Percentiles rank a stretch among this genome's conserved stretches.
These are phyloP conservation scores for Patella pellucida DNA, from an alignment of 2,888 invertebrate genomes.

Conservation along the genomic window DNA sequence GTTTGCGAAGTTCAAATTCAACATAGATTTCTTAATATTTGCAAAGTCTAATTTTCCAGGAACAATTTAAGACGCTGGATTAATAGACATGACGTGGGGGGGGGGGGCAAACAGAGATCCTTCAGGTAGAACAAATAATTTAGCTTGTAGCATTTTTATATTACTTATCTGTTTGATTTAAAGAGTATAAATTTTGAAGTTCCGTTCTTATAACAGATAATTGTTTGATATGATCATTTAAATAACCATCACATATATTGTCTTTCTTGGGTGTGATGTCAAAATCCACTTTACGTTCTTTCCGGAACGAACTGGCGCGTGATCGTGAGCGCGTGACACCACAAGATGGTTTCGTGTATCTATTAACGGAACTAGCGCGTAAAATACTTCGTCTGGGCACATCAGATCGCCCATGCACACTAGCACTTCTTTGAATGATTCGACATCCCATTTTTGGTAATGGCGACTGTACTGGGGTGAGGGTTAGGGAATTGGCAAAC, in stretches of 20 bases:
- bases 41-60: no score
- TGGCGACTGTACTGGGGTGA: neutral
- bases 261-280: neutral
- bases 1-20: no score
- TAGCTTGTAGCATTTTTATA: neutral
- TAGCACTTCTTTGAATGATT: neutral
- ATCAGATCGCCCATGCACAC: neutral
- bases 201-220: neutral
- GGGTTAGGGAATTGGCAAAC: neutral
- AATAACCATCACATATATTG: neutral
- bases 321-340: neutral
- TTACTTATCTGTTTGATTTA: neutral
- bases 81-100: no score
- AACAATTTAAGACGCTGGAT: no score
- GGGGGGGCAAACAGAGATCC: no score
- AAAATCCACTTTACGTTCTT: neutral
- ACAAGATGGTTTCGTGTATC: neutral
- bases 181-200: constrained; percentile 1
- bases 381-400: neutral
- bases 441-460: constrained; percentile 6
- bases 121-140: no score
- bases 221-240: neutral
- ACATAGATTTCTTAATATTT: no score
- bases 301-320: neutral
- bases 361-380: neutral